Base-by-base conservation (phyloP, 2,113 vertebrate species). In the Puma concolor region DNA sequence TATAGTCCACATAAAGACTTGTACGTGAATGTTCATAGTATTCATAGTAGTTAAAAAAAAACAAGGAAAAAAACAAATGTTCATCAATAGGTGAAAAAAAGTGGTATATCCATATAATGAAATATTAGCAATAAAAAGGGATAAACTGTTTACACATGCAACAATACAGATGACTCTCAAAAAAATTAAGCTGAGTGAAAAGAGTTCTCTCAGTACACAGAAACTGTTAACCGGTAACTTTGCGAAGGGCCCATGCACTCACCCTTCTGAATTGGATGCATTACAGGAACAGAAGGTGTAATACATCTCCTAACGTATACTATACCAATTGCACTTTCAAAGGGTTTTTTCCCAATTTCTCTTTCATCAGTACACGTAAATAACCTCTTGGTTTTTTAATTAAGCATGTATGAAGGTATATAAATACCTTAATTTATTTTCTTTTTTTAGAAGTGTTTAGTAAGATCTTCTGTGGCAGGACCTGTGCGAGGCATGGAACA, bases 301-400 rank as follows among this genome's bases (percentile, higher is more conserved):
- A 64, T 79, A 33, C 8, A 80, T 36, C 38, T 88, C 48, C 54
- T 77, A 74, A 76, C 69, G 66, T 27, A 38, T 89, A 69, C 33
- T 15, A 67, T n/a, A 54, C 10, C 44, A 54, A 79, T n/a, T 63
- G 31, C 4, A 67, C 60, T 96, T 88, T 71, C 38, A 64, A 79
- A 31, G 17, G 4, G 15, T 4, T n/a, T 27, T 36, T 83, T 84
- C 81, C 31, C 16, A 91, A 74, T 87, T 77, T 69, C 27, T 36
- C 31, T 92, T 76, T 92, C 38, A 87, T 69, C 95, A 72, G 67
- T 92, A 91, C 0, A 80, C 57, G 64, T 91, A 97, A 72, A 91
- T 48, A 95, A 63, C 44, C 6, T 8, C 16, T 93, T 87, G 63
- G 4, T 72, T 95, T 96, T 66, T 44, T 88, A 88, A 79, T 88